Evolutionary conservation across 2,888 invertebrate genomes (phyloP).

Genomic region (Trissonchulus latispiculum): DNA sequence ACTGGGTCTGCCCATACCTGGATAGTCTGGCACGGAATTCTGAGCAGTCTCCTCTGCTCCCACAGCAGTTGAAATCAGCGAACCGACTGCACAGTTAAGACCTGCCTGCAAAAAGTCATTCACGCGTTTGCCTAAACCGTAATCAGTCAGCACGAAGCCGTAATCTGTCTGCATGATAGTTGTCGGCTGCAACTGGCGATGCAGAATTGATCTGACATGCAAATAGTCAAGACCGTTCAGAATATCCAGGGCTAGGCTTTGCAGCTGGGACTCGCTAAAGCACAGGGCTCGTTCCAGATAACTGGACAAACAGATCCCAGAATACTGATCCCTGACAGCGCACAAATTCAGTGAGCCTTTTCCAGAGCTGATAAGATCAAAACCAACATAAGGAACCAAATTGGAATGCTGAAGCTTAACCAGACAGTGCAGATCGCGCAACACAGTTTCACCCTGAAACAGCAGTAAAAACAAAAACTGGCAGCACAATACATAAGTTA

Average conservation of each 20-base stretch:
- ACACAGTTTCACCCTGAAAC: constrained; percentile 13
- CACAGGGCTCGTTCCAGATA: background rate
- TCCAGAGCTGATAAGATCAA: constrained; percentile 10
- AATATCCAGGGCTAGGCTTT: constrained; percentile 11
- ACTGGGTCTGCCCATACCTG: constrained; percentile 16
- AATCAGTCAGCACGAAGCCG: constrained; percentile 16
- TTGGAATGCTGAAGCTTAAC: constrained; percentile 61
- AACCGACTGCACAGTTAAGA: background rate
- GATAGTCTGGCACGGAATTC: constrained; percentile 13
- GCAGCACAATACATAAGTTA: background rate
- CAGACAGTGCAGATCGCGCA: constrained; percentile 51
- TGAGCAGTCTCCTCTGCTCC: constrained; percentile 20
- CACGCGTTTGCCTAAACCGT: background rate
- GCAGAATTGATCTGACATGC: constrained; percentile 69
- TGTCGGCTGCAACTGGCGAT: constrained; percentile 61
- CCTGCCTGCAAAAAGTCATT: constrained; percentile 61
- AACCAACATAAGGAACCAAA: constrained; percentile 57
- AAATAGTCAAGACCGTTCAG: constrained; percentile 53
- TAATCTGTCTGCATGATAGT: constrained; percentile 14
- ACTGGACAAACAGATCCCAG: background rate
- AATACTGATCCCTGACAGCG: background rate
- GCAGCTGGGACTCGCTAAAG: background rate
- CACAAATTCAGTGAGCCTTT: background rate
- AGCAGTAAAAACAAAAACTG: background rate
- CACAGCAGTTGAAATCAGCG: constrained; percentile 49